phyloP scores from a whole-genome alignment of 1,140 invertebrate species.

The Saccostrea echinata region DNA sequence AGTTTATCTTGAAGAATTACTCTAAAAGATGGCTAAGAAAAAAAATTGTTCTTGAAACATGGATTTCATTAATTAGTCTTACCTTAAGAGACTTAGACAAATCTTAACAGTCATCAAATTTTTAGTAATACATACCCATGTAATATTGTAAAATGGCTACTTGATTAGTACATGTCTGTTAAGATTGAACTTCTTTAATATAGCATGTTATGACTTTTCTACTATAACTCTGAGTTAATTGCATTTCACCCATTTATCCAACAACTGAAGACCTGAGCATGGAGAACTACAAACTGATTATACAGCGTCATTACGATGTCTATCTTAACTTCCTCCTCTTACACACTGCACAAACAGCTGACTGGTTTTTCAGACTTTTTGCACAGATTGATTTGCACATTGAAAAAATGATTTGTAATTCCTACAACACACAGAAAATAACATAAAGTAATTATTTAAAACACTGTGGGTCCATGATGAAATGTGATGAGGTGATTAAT shows the following conservation, averaged over 20 bases:
- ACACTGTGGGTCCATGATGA: conserved; percentile 2
- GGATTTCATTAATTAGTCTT: too few relatives aligned
- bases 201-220: too few relatives aligned
- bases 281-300: not conserved
- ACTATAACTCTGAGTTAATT: not conserved
- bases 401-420: conserved; percentile 2
- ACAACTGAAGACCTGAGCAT: not conserved
- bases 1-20: too few relatives aligned
- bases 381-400: conserved; percentile 30
- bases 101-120: too few relatives aligned
- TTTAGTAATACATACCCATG: too few relatives aligned
- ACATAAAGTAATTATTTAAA: not conserved
- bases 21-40: too few relatives aligned
- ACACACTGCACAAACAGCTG: not conserved
- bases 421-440: conserved; percentile 32
- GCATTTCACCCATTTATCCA: not conserved
- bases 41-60: too few relatives aligned
- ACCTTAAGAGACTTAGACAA: too few relatives aligned
- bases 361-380: not conserved
- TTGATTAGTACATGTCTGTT: too few relatives aligned
- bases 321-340: not conserved
- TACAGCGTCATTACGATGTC: not conserved
- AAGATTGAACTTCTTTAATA: too few relatives aligned
- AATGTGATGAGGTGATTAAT: not conserved
- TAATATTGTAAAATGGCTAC: too few relatives aligned